Evolutionary conservation across 2,888 invertebrate genomes (phyloP).

Genomic region (Apotomis betuletana): DNA sequence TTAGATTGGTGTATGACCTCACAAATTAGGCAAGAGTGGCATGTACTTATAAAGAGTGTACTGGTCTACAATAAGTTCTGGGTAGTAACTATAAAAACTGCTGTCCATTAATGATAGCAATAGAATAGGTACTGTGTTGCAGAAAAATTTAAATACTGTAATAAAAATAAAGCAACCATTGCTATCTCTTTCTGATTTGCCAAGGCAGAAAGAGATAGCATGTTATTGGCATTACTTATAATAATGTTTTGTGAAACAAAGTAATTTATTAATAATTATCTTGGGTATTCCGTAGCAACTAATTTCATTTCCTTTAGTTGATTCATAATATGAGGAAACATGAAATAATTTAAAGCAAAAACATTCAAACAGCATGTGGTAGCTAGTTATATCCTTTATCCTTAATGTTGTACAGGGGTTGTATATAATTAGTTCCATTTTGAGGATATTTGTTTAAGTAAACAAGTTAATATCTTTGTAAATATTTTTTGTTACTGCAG

Average conservation of each 20-base stretch:
- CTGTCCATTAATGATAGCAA: too few relatives aligned
- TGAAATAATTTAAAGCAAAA: neutral
- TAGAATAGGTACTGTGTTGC: too few relatives aligned
- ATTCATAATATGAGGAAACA: slow-evolving; percentile 2
- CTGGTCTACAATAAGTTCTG: slow-evolving; percentile 14
- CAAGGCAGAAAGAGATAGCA: too few relatives aligned
- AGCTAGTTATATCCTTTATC: neutral
- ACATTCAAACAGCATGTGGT: too few relatives aligned
- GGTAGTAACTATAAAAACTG: too few relatives aligned
- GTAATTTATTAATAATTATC: neutral
- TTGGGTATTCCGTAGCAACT: slow-evolving; percentile 21
- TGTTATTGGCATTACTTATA: too few relatives aligned
- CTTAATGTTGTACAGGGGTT: neutral
- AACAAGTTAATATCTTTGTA: neutral
- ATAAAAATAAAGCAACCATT: too few relatives aligned
- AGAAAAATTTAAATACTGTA: too few relatives aligned
- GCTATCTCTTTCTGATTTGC: too few relatives aligned
- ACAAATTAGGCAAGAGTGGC: slow-evolving; percentile 44
- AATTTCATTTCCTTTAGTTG: neutral
- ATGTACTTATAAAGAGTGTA: slow-evolving; percentile 33
- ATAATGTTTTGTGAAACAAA: too few relatives aligned
- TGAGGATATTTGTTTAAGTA: neutral
- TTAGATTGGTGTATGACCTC: slow-evolving; percentile 51
- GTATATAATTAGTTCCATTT: neutral
- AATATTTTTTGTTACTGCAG: slow-evolving; percentile 1